These are phyloP conservation scores for Urechis unicinctus DNA, from an alignment of 2,888 invertebrate species.

Conservation along the genomic window DNA sequence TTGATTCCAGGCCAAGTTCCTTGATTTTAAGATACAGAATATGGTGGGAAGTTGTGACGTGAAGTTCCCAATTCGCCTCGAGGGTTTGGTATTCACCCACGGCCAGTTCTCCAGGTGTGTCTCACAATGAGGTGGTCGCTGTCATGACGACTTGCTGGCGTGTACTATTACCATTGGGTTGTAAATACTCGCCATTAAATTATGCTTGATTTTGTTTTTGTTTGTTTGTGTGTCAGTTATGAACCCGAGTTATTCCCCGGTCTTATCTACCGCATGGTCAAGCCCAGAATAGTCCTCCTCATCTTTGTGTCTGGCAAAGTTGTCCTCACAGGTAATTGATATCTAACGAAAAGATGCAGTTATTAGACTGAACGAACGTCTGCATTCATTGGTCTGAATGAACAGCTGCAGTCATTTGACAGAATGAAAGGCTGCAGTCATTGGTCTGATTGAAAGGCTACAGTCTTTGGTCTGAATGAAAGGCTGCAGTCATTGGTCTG, in stretches of 20 bases:
- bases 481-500: too few species aligned
- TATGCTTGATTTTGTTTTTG: background rate
- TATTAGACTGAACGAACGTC: too few species aligned
- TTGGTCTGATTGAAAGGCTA: too few species aligned
- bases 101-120: constrained; percentile 65
- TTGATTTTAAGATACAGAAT: constrained; percentile 77
- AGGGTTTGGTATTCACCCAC: constrained; percentile 74
- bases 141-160: too few species aligned
- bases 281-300: constrained; percentile 86
- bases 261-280: constrained; percentile 95
- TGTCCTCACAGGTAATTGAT: constrained; percentile 76
- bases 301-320: constrained; percentile 99
- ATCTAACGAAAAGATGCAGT: too few species aligned
- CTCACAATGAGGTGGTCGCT: too few species aligned
- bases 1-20: constrained; percentile 62
- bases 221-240: constrained; percentile 60
- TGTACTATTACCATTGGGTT: background rate
- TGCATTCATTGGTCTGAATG: too few species aligned
- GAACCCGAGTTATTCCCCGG: constrained; percentile 99
- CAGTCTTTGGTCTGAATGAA: too few species aligned
- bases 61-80: constrained; percentile 74
- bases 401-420: too few species aligned
- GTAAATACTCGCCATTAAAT: background rate
- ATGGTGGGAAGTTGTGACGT: constrained; percentile 85
- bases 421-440: too few species aligned